phyloP scores from a whole-genome alignment of 2,113 vertebrate species.

The Oophaga pumilio region DNA sequence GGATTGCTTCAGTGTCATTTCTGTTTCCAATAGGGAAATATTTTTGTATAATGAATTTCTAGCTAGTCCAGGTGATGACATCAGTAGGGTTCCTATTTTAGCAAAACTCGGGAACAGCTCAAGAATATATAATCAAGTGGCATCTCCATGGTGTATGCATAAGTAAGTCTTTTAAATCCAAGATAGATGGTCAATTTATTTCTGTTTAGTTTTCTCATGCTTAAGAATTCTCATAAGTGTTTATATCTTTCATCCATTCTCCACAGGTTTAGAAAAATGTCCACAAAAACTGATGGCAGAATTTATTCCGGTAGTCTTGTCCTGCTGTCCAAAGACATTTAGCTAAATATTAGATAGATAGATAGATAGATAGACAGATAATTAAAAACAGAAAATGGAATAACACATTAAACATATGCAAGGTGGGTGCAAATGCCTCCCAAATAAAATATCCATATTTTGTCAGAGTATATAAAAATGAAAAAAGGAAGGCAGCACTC shows the following conservation, averaged over 20 bases:
- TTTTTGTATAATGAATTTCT: conserved; percentile 39
- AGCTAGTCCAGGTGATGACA: conserved; percentile 39
- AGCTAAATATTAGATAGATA: not conserved
- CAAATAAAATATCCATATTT: too few relatives aligned
- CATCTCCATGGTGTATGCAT: conserved; percentile 32
- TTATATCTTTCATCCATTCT: not conserved
- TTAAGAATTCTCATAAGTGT: not conserved
- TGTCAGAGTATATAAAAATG: too few relatives aligned
- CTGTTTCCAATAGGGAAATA: conserved; percentile 11
- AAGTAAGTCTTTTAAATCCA: conserved; percentile 16
- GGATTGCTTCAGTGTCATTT: conserved; percentile 39
- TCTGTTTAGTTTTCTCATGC: conserved; percentile 20
- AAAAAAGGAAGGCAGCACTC: too few relatives aligned
- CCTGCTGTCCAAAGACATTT: not conserved
- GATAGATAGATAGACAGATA: not conserved
- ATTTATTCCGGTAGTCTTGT: not conserved
- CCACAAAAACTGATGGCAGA: not conserved
- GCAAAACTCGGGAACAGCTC: conserved; percentile 1
- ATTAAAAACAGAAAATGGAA: too few relatives aligned
- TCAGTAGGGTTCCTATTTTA: conserved; percentile 31
- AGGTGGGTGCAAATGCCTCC: too few relatives aligned
- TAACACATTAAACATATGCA: too few relatives aligned
- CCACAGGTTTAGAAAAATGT: not conserved
- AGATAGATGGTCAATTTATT: conserved; percentile 37
- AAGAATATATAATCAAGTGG: conserved; percentile 35